A percentile compares a stretch with the other conserved stretches of the same genome.
These are phyloP conservation scores for Lasioglossum albipes DNA, from an alignment of 1,140 invertebrate species.

Conservation along the genomic window DNA sequence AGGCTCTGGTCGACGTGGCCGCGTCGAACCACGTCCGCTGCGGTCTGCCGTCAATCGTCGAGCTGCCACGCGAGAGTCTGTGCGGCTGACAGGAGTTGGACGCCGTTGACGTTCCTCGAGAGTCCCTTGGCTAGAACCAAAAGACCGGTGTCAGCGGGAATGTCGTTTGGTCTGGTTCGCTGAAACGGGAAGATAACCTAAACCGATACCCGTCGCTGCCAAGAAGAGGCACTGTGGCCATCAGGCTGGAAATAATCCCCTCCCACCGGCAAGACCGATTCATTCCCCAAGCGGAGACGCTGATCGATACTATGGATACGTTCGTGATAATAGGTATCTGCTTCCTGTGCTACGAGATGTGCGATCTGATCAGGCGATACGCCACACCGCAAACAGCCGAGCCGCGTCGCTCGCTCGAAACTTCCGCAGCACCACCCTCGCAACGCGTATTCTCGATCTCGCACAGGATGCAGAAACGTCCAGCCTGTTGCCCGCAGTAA, in stretches of 20 bases:
- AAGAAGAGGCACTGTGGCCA: too few species aligned
- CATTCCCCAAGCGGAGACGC: not conserved
- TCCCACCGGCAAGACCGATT: too few species aligned
- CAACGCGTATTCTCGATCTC: constrained; percentile 75
- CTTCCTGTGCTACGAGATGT: constrained; percentile 81
- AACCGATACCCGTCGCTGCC: too few species aligned
- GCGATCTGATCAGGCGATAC: constrained; percentile 77
- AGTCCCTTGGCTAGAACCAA: too few species aligned
- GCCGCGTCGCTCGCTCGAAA: constrained; percentile 59
- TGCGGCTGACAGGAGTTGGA: not conserved
- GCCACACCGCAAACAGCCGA: constrained; percentile 67
- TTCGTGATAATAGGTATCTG: constrained; percentile 81
- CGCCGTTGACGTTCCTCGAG: too few species aligned
- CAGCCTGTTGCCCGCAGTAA: constrained; percentile 63
- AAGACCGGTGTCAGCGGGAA: too few species aligned
- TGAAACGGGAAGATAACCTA: too few species aligned
- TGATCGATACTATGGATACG: constrained; percentile 78
- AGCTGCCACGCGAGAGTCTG: too few species aligned
- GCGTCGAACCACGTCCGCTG: not conserved
- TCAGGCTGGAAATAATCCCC: not conserved
- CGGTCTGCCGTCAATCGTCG: not conserved
- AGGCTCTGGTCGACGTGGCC: not conserved
- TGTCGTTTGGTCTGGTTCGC: too few species aligned
- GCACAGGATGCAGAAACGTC: constrained; percentile 63
- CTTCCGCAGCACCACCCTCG: constrained; percentile 57